A percentile compares a stretch with the other conserved stretches of the same genome.
Evolutionary conservation across 2,797 vertebrate genomes (phyloP).

Genomic region (Brotula barbata): DNA sequence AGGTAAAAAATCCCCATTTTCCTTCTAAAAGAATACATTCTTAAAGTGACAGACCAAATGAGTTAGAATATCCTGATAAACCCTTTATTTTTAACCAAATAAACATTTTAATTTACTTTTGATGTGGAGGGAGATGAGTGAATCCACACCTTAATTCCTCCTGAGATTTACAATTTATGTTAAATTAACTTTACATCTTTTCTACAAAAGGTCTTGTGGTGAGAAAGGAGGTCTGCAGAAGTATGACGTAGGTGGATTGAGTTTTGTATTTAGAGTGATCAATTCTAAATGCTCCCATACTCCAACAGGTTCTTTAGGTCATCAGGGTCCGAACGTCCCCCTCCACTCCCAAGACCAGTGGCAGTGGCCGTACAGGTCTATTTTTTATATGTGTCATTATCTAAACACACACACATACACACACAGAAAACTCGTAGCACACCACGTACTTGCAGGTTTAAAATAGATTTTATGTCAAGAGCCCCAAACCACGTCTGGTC

Average conservation of each 20-base stretch:
- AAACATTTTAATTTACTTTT: conserved; percentile 1
- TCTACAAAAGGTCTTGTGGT: conserved; percentile 40
- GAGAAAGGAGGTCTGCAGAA: conserved; percentile 74
- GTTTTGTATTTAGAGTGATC: conserved; percentile 24
- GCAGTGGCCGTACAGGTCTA: conserved; percentile 5
- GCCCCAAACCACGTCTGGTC: conserved; percentile 21
- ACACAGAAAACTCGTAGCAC: conserved; percentile 54
- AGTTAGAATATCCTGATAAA: background rate
- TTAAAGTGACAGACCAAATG: conserved; percentile 47
- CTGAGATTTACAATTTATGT: background rate
- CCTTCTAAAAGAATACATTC: conserved; percentile 34
- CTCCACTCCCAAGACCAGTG: conserved; percentile 9
- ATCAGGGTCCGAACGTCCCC: conserved; percentile 49
- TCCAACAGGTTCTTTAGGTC: conserved; percentile 39
- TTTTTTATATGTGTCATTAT: conserved; percentile 23
- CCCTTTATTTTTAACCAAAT: conserved; percentile 52
- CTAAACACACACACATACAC: conserved; percentile 20
- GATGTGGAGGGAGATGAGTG: conserved; percentile 19
- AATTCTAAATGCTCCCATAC: too few species aligned
- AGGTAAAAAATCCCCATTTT: conserved; percentile 56
- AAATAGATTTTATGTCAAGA: conserved; percentile 61
- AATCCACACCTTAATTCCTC: conserved; percentile 21
- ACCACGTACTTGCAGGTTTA: conserved; percentile 51
- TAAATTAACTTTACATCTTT: conserved; percentile 55
- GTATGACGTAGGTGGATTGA: conserved; percentile 33